Conservation (phyloP, 1,140 invertebrate genomes). For the Lordiphosa mommai region DNA sequence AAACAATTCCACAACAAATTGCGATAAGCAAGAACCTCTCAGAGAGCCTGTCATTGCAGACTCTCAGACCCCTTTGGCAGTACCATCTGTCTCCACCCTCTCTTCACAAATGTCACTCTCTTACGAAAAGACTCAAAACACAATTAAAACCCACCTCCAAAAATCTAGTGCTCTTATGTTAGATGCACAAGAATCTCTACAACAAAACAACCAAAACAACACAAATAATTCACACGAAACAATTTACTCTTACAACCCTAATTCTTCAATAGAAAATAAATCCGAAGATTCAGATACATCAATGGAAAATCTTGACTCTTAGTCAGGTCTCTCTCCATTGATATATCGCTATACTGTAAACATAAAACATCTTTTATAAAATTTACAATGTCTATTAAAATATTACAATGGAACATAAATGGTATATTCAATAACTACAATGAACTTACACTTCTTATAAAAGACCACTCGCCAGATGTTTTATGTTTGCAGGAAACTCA, state of each 20-base stretch:
- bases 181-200: not conserved
- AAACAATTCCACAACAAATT: too few relatives aligned
- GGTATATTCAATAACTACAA: slow-evolving; percentile 24
- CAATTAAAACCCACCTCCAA: not conserved
- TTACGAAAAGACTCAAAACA: not conserved
- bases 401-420: slow-evolving; percentile 20
- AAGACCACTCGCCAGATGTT: not conserved
- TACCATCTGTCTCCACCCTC: too few relatives aligned
- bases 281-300: slow-evolving; percentile 5
- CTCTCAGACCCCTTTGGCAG: too few relatives aligned
- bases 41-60: too few relatives aligned
- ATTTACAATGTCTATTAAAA: slow-evolving; percentile 4
- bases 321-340: slow-evolving; percentile 1
- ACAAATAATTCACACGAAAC: slow-evolving; percentile 1
- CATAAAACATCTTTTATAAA: slow-evolving; percentile 4
- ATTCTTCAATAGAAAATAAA: not conserved
- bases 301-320: slow-evolving; percentile 2
- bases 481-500: slow-evolving; percentile 16
- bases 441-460: slow-evolving; percentile 13
- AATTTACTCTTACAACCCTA: not conserved
- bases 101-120: too few relatives aligned
- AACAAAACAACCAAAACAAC: not conserved
- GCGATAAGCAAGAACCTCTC: too few relatives aligned
- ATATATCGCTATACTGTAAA: slow-evolving; percentile 3
- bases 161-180: not conserved